A percentile compares a stretch with the other conserved stretches of the same genome.
Evolutionary conservation across 2,797 vertebrate genomes (phyloP).

Genomic region (Helicolenus hilgendorfi): DNA sequence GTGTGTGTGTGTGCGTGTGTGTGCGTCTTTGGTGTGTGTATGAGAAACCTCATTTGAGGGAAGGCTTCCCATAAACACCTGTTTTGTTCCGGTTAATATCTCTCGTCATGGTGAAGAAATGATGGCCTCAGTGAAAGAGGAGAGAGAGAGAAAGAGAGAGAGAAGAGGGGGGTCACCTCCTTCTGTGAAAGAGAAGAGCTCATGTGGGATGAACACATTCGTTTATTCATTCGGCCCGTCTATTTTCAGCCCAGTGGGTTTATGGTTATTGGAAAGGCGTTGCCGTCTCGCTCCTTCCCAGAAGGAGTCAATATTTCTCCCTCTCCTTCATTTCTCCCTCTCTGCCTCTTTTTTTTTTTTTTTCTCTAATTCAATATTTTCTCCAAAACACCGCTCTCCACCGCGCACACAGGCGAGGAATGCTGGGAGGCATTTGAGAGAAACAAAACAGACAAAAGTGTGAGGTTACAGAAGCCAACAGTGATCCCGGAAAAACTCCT

Average conservation of each 20-base stretch:
- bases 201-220: conserved; percentile 88
- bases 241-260: conserved; percentile 91
- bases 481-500: conserved; percentile 63
- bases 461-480: conserved; percentile 58
- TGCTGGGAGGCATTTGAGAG: conserved; percentile 74
- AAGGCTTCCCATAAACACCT: conserved; percentile 86
- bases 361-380: conserved; percentile 85
- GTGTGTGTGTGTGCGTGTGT: conserved; percentile 16
- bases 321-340: conserved; percentile 86
- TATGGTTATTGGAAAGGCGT: conserved; percentile 93
- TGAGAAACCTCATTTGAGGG: conserved; percentile 53
- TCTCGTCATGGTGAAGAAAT: conserved; percentile 76
- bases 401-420: conserved; percentile 68
- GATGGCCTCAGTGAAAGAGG: conserved; percentile 73
- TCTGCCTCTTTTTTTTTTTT: conserved; percentile 72
- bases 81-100: conserved; percentile 82
- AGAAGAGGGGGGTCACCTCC: conserved; percentile 53
- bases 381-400: conserved; percentile 74
- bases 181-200: conserved; percentile 83
- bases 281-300: conserved; percentile 91
- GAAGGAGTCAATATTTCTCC: conserved; percentile 93
- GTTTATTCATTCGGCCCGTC: conserved; percentile 86
- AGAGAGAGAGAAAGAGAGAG: conserved; percentile 40
- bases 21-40: conserved; percentile 14
- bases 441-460: conserved; percentile 57